A percentile compares a stretch with the other conserved stretches of the same genome.
These are phyloP conservation scores for Nemoura dubitans DNA, from an alignment of 2,888 invertebrate genomes.

Conservation along the genomic window DNA sequence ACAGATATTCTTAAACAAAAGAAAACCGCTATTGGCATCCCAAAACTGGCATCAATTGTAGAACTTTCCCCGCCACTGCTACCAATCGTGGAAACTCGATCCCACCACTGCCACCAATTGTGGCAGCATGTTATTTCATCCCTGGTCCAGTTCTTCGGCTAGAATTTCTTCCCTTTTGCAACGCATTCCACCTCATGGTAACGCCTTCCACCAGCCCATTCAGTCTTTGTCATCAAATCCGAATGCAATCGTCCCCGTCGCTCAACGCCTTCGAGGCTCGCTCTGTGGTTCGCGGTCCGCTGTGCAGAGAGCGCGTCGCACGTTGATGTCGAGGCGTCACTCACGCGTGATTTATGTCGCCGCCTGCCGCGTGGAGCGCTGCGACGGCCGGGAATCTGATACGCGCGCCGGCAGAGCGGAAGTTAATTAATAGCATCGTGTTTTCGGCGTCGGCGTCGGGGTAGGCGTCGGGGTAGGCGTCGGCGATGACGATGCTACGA, in stretches of 20 bases:
- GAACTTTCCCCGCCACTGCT: no score
- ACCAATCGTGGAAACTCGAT: no score
- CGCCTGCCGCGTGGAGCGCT: not conserved
- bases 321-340: not conserved
- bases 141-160: no score
- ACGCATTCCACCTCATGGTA: no score
- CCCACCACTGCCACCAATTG: not conserved
- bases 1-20: no score
- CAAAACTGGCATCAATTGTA: no score
- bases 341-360: not conserved
- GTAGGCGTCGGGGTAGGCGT: not conserved
- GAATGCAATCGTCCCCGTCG: not conserved
- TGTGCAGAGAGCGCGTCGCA: not conserved
- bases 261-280: not conserved
- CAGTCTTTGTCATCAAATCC: not conserved
- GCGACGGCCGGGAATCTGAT: not conserved
- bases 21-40: no score
- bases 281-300: not conserved
- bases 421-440: not conserved
- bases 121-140: not conserved
- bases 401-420: not conserved
- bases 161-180: no score
- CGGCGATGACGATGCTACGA: not conserved
- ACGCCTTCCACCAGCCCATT: no score
- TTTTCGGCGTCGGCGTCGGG: not conserved